phyloP scores from a whole-genome alignment of 2,888 invertebrate species.

The Mythimna lalbum region DNA sequence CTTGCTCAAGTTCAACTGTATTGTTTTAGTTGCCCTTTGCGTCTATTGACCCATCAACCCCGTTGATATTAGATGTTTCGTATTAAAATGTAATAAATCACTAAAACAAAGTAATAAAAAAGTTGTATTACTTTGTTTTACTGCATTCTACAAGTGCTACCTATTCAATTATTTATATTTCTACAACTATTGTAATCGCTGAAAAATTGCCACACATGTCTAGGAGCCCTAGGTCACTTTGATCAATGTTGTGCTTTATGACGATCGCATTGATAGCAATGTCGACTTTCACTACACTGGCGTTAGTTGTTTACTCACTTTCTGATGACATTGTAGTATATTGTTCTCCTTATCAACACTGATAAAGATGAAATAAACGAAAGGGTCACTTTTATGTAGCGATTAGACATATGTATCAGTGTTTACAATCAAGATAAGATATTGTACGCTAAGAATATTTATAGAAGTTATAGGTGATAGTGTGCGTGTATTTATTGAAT shows the following conservation, averaged over 20 bases:
- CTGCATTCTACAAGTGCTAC: neutral
- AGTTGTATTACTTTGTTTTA: no score
- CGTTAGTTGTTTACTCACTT: slow-evolving; percentile 14
- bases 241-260: neutral
- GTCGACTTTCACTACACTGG: slow-evolving; percentile 12
- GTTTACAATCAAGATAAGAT: slow-evolving; percentile 51
- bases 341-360: slow-evolving; percentile 26
- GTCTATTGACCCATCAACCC: no score
- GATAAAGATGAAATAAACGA: slow-evolving; percentile 25
- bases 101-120: neutral
- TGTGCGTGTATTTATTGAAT: neutral
- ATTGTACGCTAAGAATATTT: neutral
- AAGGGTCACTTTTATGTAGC: slow-evolving; percentile 35
- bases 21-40: no score
- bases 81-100: no score
- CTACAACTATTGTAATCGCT: neutral
- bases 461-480: neutral
- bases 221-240: neutral
- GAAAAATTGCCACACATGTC: neutral
- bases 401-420: slow-evolving; percentile 36
- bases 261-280: slow-evolving; percentile 2
- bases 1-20: no score
- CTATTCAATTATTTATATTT: neutral
- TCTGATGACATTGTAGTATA: slow-evolving; percentile 18
- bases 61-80: no score